Base-by-base conservation (phyloP, 2,888 invertebrate genomes). In the Prosopocoilus inquinatus region DNA sequence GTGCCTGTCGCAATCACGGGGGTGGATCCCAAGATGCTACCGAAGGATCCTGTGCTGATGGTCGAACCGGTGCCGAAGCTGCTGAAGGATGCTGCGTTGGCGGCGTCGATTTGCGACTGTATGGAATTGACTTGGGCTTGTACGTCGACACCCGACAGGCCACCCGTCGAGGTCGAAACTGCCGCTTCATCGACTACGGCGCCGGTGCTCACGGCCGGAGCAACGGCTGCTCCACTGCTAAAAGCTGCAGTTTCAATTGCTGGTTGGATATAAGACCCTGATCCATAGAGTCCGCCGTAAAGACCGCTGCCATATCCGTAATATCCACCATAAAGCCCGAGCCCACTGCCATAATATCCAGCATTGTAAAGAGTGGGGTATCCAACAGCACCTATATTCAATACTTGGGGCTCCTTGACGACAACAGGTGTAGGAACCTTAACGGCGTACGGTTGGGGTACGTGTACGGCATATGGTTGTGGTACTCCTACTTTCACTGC, bases 391-490 rank as follows among this genome's bases (percentile, higher is more conserved):
- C 20, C 20, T 28, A 28, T 7, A 7, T 28, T 28, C 5, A 5
- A 28, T 28, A 28, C 20, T 3, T 41, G 43, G 49, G 66, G 64
- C 16, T 67, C 68, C 52, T 59, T 67, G 33, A 70, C 68, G 35
- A 62, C 53, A 3, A 67, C 66, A 11, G 70, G 69, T 15, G 62
- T 54, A 53, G 67, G 67, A 32, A 71, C 69, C 34, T 41, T 38
- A 16, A 62, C 62, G 4, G 57, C 16, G 35, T 57, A 57, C 11
- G 57, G 57, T 15, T 52, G 47, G 45, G 57, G 49, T 34, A 59
- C 57, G 16, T 52, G 58, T 28, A 65, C 65, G 8, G 63, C 55
- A 38, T 64, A 63, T n/a, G 63, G 63, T 54, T 64, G 59, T n/a
- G 61, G 61, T 33, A 61, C 57, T 32, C 38, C 39, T 9, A 58